Evolutionary conservation across 2,888 invertebrate species (phyloP).

Genomic region (Mesopsocus fuscifrons): DNA sequence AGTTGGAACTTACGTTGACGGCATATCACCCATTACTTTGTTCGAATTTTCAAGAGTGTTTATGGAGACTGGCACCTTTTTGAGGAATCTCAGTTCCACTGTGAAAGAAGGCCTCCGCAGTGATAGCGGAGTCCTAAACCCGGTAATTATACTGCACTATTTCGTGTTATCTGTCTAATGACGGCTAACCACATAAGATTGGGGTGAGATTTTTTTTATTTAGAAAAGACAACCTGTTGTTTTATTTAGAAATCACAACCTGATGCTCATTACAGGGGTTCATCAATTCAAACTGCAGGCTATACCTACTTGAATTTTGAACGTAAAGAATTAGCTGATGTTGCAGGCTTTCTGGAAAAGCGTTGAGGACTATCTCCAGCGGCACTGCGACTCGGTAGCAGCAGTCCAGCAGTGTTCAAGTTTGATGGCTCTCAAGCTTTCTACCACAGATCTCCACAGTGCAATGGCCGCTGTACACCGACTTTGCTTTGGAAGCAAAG

Average conservation of each 20-base stretch:
- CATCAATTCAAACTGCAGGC: background rate
- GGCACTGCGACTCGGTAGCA: background rate
- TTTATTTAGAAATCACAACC: too few relatives aligned
- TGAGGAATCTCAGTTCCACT: background rate
- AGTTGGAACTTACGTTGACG: background rate
- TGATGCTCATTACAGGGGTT: background rate
- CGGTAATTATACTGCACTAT: too few relatives aligned
- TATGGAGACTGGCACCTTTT: background rate
- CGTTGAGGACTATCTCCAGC: background rate
- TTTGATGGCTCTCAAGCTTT: background rate
- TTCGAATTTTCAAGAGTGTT: slow-evolving; percentile 1
- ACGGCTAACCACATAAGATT: too few relatives aligned
- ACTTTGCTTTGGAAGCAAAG: background rate
- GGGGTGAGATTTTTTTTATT: too few relatives aligned
- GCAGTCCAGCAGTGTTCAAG: background rate
- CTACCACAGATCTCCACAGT: background rate
- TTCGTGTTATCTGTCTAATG: too few relatives aligned
- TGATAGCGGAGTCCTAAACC: background rate
- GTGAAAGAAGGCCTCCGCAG: background rate
- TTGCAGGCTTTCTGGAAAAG: slow-evolving; percentile 7
- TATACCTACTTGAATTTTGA: too few relatives aligned
- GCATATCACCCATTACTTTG: background rate
- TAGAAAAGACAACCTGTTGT: too few relatives aligned
- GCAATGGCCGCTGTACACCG: background rate
- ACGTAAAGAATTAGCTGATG: too few relatives aligned